A percentile compares a stretch with the other conserved stretches of the same genome.
Evolutionary conservation across 2,797 vertebrate species (phyloP).

Genomic region (Nannoperca australis): DNA sequence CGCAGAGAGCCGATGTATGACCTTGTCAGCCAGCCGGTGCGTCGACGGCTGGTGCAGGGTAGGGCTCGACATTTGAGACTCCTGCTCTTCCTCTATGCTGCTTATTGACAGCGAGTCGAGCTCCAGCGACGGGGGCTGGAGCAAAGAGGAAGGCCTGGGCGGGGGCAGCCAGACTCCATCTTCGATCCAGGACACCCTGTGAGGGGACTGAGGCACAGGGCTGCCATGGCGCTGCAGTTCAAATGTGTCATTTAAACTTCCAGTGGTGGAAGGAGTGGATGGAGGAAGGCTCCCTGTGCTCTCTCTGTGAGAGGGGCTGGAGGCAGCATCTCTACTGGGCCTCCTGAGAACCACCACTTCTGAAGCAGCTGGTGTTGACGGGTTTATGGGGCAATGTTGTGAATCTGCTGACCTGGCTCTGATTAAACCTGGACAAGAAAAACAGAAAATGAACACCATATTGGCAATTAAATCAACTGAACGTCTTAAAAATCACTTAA

Average conservation of each 20-base stretch:
- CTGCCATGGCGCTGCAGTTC: constrained; percentile 66
- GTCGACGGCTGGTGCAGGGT: constrained; percentile 46
- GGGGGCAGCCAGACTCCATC: constrained; percentile 82
- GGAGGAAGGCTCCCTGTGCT: constrained; percentile 39
- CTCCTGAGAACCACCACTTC: constrained; percentile 80
- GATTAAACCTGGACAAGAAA: constrained; percentile 57
- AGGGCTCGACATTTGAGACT: constrained; percentile 41
- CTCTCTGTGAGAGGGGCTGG: constrained; percentile 22
- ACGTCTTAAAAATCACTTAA: background rate
- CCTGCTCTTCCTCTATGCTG: constrained; percentile 88
- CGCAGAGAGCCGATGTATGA: constrained; percentile 85
- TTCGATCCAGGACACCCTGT: constrained; percentile 91
- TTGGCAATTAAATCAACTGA: background rate
- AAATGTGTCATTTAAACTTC: background rate
- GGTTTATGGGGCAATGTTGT: background rate
- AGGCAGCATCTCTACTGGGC: constrained; percentile 59
- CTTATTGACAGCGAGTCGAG: constrained; percentile 85
- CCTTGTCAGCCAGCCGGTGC: constrained; percentile 81
- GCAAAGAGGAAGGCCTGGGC: constrained; percentile 70
- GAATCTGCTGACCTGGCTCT: constrained; percentile 65
- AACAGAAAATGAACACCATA: constrained; percentile 2
- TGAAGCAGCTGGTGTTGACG: constrained; percentile 52
- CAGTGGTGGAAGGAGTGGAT: constrained; percentile 22
- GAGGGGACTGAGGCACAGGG: constrained; percentile 75
- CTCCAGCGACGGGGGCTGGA: constrained; percentile 74